Evolutionary conservation across 2,113 vertebrate genomes (phyloP), one percentile per base, ranked within the genome.

Genomic region (Phrynosoma blainvillii): DNA sequence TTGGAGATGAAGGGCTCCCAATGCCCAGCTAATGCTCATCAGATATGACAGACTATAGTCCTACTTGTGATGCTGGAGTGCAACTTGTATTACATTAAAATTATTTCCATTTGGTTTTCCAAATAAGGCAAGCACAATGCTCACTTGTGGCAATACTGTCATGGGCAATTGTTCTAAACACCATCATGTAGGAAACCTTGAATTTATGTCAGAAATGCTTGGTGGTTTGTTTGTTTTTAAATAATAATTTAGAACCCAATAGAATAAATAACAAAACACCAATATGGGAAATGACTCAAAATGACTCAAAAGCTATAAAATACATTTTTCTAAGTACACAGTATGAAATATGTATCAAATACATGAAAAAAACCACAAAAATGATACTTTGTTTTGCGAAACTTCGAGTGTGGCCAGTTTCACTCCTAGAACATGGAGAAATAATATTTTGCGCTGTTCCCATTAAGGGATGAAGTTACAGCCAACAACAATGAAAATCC

Each of bases 301-400:
- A 42, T 30, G 59, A 8, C 89, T 95, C 93, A 94, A 94, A 94
- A 94, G 92, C 91, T 95, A 92, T 93, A 88, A 94, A 94, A 91
- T 93, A 90, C 93, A 91, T 91, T 95, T 94, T 92, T 65, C 87
- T 94, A 90, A 95, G 92, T 84, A 88, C 89, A 54, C 25, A n/a
- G 65, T 87, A 89, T 94, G 92, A 89, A 93, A 91, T 85, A 92
- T 71, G 79, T 93, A 93, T 88, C 90, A 93, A 92, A 90, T 84
- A 91, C 90, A 90, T 82, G 75, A 87, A 91, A 80, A 79, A 90
- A 93, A 23, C 89, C 84, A 91, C 27, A 87, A 91, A 82, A 90
- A 81, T 87, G 89, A 92, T 92, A 84, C 91, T 92, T 81, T 74
- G 54, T 81, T 87, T 73, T 65, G 93, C 87, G 88, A 91, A 83